phyloP scores from a whole-genome alignment of 2,797 vertebrate species.

The Tenualosa ilisha region DNA sequence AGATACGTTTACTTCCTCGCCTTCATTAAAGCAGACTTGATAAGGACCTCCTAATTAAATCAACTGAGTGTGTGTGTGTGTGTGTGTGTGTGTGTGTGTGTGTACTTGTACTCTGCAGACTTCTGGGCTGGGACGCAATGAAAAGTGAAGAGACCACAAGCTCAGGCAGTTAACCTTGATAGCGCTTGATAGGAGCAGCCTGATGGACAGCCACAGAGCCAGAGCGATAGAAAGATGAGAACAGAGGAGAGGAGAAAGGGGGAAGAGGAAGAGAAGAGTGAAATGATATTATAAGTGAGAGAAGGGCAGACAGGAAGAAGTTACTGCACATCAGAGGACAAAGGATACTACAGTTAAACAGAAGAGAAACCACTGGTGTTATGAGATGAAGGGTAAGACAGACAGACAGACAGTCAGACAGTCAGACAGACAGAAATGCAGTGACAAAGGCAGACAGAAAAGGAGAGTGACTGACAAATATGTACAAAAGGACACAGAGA shows the following conservation, averaged over 20 bases:
- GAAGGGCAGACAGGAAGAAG: background rate
- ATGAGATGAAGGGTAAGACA: background rate
- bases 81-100: constrained; percentile 5
- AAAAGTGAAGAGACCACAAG: background rate
- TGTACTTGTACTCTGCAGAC: background rate
- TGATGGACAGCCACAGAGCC: background rate
- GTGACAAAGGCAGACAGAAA: too few relatives aligned
- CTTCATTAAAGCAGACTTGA: constrained; percentile 13
- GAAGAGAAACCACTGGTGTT: background rate
- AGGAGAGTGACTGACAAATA: too few relatives aligned
- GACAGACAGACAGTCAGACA: too few relatives aligned
- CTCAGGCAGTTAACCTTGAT: background rate
- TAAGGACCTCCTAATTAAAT: background rate
- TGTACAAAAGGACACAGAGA: too few relatives aligned
- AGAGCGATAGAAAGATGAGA: background rate
- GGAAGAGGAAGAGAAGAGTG: background rate
- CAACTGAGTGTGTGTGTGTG: background rate
- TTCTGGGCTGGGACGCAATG: background rate
- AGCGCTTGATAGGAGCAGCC: background rate
- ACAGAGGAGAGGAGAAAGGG: background rate
- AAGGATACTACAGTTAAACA: background rate
- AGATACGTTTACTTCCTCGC: background rate
- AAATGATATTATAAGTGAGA: background rate
- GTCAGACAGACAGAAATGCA: too few relatives aligned
- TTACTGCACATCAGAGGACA: background rate